Evolutionary conservation across 2,888 invertebrate genomes (phyloP).

Genomic region (Pollenia angustigena): DNA sequence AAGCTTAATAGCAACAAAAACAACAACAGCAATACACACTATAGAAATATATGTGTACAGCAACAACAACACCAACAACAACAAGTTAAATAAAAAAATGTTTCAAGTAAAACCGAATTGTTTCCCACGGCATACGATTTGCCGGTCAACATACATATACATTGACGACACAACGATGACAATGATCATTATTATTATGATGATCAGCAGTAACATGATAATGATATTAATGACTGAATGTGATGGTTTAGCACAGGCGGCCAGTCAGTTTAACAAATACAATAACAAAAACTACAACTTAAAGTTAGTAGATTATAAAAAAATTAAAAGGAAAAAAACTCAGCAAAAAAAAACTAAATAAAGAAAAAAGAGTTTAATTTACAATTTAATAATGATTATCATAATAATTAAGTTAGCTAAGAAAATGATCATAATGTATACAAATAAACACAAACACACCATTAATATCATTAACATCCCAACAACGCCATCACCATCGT

Average conservation of each 20-base stretch:
- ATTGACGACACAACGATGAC: conserved; percentile 34
- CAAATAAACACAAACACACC: neutral
- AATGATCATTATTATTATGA: conserved; percentile 50
- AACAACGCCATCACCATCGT: neutral
- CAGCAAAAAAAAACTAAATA: conserved; percentile 30
- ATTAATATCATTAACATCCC: neutral
- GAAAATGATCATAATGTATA: conserved; percentile 35
- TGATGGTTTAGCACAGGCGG: conserved; percentile 64
- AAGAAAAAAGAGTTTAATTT: conserved; percentile 45
- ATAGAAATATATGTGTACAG: conserved; percentile 79
- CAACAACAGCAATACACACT: conserved; percentile 84
- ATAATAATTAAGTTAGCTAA: conserved; percentile 39
- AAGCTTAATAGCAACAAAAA: conserved; percentile 87
- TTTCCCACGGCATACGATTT: conserved; percentile 85
- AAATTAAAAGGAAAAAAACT: neutral
- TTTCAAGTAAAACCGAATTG: conserved; percentile 85
- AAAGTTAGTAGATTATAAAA: conserved; percentile 58
- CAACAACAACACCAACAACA: conserved; percentile 87
- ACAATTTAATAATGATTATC: conserved; percentile 43
- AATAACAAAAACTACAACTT: conserved; percentile 41
- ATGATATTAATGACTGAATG: conserved; percentile 46
- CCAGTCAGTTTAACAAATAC: conserved; percentile 46
- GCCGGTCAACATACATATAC: conserved; percentile 84
- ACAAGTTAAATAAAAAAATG: conserved; percentile 77
- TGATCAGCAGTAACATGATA: conserved; percentile 29